phyloP scores from a whole-genome alignment of 2,797 vertebrate genomes.

The Sphaeramia orbicularis region DNA sequence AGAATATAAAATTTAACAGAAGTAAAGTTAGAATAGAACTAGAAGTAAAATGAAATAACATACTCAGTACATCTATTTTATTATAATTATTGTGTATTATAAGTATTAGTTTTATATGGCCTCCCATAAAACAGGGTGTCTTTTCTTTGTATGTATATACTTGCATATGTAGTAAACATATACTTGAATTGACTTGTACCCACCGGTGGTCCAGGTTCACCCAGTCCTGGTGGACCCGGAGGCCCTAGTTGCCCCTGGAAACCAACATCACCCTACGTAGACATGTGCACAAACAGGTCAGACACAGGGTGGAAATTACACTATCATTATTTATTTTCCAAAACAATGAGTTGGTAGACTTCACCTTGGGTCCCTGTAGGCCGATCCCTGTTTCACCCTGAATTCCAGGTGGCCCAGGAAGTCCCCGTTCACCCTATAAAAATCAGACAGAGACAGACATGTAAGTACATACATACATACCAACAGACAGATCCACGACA shows the following conservation, averaged over 20 bases:
- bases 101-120: too few species aligned
- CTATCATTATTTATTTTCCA: constrained; percentile 36
- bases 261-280: constrained; percentile 90
- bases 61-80: too few species aligned
- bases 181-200: constrained; percentile 63
- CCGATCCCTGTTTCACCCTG: constrained; percentile 92
- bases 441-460: constrained; percentile 44
- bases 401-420: constrained; percentile 89
- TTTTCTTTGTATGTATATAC: too few species aligned
- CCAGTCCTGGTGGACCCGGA: constrained; percentile 88
- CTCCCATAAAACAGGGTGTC: too few species aligned
- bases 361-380: constrained; percentile 91
- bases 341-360: constrained; percentile 31
- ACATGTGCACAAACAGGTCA: constrained; percentile 21
- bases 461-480: background rate
- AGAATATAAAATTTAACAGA: too few species aligned
- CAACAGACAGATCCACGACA: background rate
- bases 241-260: constrained; percentile 89
- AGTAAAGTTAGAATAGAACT: too few species aligned
- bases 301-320: constrained; percentile 18
- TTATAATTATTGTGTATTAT: too few species aligned
- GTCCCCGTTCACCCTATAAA: constrained; percentile 91
- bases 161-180: too few species aligned
- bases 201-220: constrained; percentile 90
- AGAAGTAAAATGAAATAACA: too few species aligned